Percentiles rank a stretch among this genome's conserved stretches.
Evolutionary conservation across 2,113 vertebrate species (phyloP).

Genomic region (Brienomyrus brachyistius): DNA sequence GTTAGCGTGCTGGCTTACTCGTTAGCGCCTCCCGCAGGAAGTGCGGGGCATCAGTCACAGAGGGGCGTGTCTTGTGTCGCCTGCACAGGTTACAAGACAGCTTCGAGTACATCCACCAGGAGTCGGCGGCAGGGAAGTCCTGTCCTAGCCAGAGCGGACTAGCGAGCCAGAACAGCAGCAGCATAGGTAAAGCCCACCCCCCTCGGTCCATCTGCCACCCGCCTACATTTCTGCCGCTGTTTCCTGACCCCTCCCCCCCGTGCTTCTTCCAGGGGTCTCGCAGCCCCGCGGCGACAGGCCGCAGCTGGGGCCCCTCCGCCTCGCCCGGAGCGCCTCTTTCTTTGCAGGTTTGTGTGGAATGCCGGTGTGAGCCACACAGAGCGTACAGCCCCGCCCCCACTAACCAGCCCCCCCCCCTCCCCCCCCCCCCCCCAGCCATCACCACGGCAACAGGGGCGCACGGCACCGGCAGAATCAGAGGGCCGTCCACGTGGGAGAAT

Average conservation of each 20-base stretch:
- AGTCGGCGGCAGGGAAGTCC: conserved; percentile 53
- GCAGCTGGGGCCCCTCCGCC: conserved; percentile 34
- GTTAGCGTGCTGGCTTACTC: not conserved
- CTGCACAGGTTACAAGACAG: conserved; percentile 72
- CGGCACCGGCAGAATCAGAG: not conserved
- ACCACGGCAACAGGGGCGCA: conserved; percentile 61
- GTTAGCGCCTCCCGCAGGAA: not conserved
- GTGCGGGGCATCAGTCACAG: not conserved
- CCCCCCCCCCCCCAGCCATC: conserved; percentile 70
- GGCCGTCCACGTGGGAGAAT: not conserved
- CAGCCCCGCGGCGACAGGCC: conserved; percentile 62
- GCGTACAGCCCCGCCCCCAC: too few species aligned
- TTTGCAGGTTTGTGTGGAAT: conserved; percentile 36
- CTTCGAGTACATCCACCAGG: conserved; percentile 75
- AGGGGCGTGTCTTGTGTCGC: not conserved
- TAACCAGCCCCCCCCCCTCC: conserved; percentile 5
- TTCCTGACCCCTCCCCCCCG: conserved; percentile 23
- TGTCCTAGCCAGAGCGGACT: conserved; percentile 57
- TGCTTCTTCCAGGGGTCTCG: conserved; percentile 61
- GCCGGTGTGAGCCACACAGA: conserved; percentile 40
- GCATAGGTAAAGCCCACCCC: conserved; percentile 62
- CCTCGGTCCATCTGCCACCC: not conserved
- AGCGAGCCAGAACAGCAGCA: conserved; percentile 61
- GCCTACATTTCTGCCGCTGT: not conserved
- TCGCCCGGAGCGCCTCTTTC: conserved; percentile 27